phyloP scores from a whole-genome alignment of 2,888 invertebrate species.

The Limnephilus rhombicus region DNA sequence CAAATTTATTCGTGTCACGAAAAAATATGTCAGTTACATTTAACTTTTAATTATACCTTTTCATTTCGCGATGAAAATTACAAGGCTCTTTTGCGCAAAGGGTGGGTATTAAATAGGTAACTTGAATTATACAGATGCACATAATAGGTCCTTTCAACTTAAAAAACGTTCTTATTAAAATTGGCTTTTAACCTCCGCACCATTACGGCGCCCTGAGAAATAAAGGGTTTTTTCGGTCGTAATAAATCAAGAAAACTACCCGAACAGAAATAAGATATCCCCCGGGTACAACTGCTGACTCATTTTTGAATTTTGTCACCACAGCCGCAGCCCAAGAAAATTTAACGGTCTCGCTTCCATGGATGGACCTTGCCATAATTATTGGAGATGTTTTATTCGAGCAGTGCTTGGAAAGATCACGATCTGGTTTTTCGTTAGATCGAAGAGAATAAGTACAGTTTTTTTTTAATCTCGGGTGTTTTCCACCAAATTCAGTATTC shows the following conservation, averaged over 20 bases:
- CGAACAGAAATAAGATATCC: slow-evolving; percentile 33
- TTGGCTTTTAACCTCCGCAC: slow-evolving; percentile 7
- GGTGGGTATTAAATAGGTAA: background rate
- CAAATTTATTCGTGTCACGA: background rate
- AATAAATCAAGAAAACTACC: slow-evolving; percentile 48
- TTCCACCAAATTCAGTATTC: background rate
- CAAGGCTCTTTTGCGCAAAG: background rate
- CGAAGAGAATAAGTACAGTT: background rate
- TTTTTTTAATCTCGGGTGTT: too few relatives aligned
- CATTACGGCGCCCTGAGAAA: slow-evolving; percentile 24
- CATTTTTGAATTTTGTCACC: slow-evolving; percentile 42
- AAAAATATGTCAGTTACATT: background rate
- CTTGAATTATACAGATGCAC: background rate
- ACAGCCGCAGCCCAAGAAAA: slow-evolving; percentile 15
- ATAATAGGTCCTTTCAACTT: background rate
- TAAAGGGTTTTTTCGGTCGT: slow-evolving; percentile 31
- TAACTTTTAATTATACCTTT: background rate
- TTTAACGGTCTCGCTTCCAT: slow-evolving; percentile 20
- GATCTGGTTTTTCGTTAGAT: background rate
- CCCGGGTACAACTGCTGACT: slow-evolving; percentile 24
- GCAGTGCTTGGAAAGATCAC: background rate
- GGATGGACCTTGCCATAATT: background rate
- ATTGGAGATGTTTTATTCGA: slow-evolving; percentile 16
- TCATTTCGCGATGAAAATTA: background rate
- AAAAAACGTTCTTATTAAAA: background rate